Percentiles rank a stretch among this genome's conserved stretches.
These are phyloP conservation scores for Pollenia labialis DNA, from an alignment of 2,888 invertebrate genomes.

Conservation along the genomic window DNA sequence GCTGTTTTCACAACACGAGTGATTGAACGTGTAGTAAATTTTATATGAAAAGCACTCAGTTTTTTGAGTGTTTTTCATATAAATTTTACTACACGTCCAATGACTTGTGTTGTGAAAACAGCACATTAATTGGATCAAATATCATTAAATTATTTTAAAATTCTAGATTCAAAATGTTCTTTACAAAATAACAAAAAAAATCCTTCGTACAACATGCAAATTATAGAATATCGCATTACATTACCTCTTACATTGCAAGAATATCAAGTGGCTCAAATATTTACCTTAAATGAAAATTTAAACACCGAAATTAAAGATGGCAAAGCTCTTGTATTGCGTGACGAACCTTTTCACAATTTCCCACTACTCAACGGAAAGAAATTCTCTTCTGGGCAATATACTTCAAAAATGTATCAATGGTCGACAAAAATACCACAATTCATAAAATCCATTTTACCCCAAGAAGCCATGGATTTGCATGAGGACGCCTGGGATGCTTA, in stretches of 20 bases:
- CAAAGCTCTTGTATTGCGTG: slow-evolving; percentile 95
- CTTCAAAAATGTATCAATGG: slow-evolving; percentile 99
- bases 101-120: no score
- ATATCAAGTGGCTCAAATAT: slow-evolving; percentile 99
- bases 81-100: no score
- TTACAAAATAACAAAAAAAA: slow-evolving; percentile 9
- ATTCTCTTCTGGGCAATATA: slow-evolving; percentile 97
- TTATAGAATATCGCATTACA: slow-evolving; percentile 61
- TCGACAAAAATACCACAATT: slow-evolving; percentile 98
- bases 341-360: slow-evolving; percentile 97
- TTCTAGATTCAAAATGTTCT: slow-evolving; percentile 40
- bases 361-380: slow-evolving; percentile 94
- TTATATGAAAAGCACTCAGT: no score
- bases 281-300: slow-evolving; percentile 96
- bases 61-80: no score
- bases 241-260: slow-evolving; percentile 84
- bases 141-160: background rate
- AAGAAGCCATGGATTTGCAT: slow-evolving; percentile 97
- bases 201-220: slow-evolving; percentile 39
- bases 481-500: slow-evolving; percentile 99
- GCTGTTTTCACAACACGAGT: no score
- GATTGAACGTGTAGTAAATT: no score
- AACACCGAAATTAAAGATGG: slow-evolving; percentile 94
- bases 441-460: slow-evolving; percentile 96
- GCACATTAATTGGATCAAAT: background rate